Percentiles rank a stretch among this genome's conserved stretches.
Evolutionary conservation across 1,140 invertebrate species (phyloP).

Genomic region (Caenorhabditis elegans): WBcel235 BX284602.5:617001-617500

Average conservation of each 20-base stretch:
- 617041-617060: constrained; percentile 64
- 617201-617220: constrained; percentile 84
- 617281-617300: constrained; percentile 56
- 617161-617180: constrained; percentile 83
- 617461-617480: too few species aligned
- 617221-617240: constrained; percentile 82
- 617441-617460: too few species aligned
- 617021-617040: constrained; percentile 73
- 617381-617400: constrained; percentile 86
- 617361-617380: constrained; percentile 92
- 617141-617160: constrained; percentile 99
- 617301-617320: constrained; percentile 49
- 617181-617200: constrained; percentile 85
- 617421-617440: constrained; percentile 98
- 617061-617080: constrained; percentile 63
- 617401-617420: constrained; percentile 87
- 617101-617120: constrained; percentile 68
- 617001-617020: constrained; percentile 72
- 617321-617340: constrained; percentile 67
- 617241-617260: constrained; percentile 63
- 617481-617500: too few species aligned
- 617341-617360: constrained; percentile 91
- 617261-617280: constrained; percentile 66
- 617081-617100: constrained; percentile 53
- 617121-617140: constrained; percentile 83